Evolutionary conservation across 2,797 vertebrate species (phyloP).

Genomic region (Sebastes dallii): DNA sequence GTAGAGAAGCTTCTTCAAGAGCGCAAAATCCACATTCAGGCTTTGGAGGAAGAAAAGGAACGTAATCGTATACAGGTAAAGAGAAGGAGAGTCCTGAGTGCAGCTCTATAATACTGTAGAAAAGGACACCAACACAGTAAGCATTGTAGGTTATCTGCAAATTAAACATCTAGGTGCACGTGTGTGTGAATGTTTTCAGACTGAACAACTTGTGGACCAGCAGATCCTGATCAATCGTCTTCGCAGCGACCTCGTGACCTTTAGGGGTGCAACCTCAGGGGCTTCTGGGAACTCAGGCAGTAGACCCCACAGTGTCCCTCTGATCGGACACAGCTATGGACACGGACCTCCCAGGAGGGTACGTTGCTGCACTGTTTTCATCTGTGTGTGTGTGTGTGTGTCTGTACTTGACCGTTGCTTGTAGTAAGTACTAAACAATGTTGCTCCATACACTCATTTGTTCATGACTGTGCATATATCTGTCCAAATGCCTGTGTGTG

Average conservation of each 20-base stretch:
- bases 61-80: conserved; percentile 84
- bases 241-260: conserved; percentile 75
- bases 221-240: conserved; percentile 86
- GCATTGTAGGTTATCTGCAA: background rate
- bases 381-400: background rate
- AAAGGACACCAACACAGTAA: background rate
- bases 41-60: conserved; percentile 81
- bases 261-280: conserved; percentile 46
- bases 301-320: conserved; percentile 84
- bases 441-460: background rate
- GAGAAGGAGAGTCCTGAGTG: background rate
- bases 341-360: conserved; percentile 80
- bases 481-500: conserved; percentile 32
- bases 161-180: background rate
- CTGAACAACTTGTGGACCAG: conserved; percentile 89
- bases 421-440: background rate
- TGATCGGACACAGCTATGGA: conserved; percentile 64
- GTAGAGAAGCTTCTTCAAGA: conserved; percentile 78
- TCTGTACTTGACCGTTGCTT: background rate
- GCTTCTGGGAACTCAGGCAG: conserved; percentile 44
- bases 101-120: background rate
- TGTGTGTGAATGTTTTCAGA: conserved; percentile 74
- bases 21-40: conserved; percentile 69
- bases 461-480: background rate
- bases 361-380: background rate